Evolutionary conservation across 2,113 vertebrate species (phyloP).

Genomic region (Vicugna pacos): DNA sequence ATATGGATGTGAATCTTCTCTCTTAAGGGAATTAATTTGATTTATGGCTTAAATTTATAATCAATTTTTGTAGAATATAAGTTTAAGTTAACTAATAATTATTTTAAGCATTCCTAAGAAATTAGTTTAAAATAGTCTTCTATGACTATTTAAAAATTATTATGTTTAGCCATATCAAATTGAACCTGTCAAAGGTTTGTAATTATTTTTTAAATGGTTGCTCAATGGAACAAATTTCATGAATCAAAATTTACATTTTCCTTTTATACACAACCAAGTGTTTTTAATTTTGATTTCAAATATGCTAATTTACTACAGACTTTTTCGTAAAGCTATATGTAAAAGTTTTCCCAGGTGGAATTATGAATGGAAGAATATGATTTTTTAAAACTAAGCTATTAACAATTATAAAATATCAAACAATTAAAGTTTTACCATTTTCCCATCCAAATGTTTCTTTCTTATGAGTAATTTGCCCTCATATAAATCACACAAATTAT

Average conservation of each 20-base stretch:
- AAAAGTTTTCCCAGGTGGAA: conserved; percentile 9
- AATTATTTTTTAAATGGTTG: conserved; percentile 46
- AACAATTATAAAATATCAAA: conserved; percentile 11
- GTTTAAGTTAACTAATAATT: not conserved
- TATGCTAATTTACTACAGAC: conserved; percentile 14
- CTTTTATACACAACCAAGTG: not conserved
- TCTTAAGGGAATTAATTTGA: not conserved
- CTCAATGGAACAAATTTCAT: conserved; percentile 43
- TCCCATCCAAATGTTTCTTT: not conserved
- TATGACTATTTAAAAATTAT: not conserved
- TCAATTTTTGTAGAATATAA: conserved; percentile 1
- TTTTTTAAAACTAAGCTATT: conserved; percentile 26
- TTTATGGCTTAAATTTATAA: not conserved
- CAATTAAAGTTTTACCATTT: not conserved
- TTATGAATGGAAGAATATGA: conserved; percentile 10
- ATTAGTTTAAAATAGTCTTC: conserved; percentile 22
- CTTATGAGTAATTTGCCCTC: conserved; percentile 19
- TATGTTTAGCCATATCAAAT: conserved; percentile 25
- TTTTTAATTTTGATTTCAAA: conserved; percentile 55
- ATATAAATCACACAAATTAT: not conserved
- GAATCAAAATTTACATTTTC: conserved; percentile 60
- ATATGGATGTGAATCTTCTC: not conserved
- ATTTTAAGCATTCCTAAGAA: conserved; percentile 43
- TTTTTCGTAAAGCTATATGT: not conserved
- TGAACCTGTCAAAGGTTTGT: conserved; percentile 38